Base-by-base conservation (phyloP, 2,888 invertebrate genomes). In the Megastigmus dorsalis region DNA sequence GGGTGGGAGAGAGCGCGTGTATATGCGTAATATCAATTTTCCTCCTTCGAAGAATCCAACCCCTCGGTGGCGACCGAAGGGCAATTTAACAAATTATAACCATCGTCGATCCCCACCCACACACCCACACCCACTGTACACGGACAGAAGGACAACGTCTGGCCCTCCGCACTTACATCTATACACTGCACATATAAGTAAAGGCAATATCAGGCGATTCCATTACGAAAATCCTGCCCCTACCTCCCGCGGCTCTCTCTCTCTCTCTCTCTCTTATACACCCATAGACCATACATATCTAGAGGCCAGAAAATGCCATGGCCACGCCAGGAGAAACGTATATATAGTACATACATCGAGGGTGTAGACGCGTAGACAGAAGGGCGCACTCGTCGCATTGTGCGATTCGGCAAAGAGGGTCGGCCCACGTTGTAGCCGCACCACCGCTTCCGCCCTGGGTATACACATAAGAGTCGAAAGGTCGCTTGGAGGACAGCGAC, bases 191-290 rank as follows among this genome's bases (percentile, higher is more conserved):
- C 28, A 45, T 45, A 38, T 55, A 74, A 68, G 62, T 62, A 68
- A 74, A 68, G n/a, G 74, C 54, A 62, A 63, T 74, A 74, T 68
- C 68, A 57, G 60, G 38, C 75, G 66, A 75, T 75, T 70, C 75
- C 75, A 75, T 75, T 75, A 70, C 45, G 70, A 70, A 69, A 75
- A 75, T 57, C 38, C 41, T n/a, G n/a, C n/a, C n/a, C n/a, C n/a
- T n/a, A n/a, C n/a, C n/a, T n/a, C 23, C 10, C 13, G 10, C 20
- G 23, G 18, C 43, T 15, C 9, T 50, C 50, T 48, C n/a, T 10
- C 55, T 33, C 15, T 1, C 30, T 15, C 18, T 9, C 6, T 23
- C 45, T n/a, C 13, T 10, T 3, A 7, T 7, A n/a, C n/a, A 9
- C 30, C 38, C 38, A n/a, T n/a, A n/a, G n/a, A n/a, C n/a, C n/a